Base-by-base conservation (phyloP, 2,888 invertebrate genomes). In the Gymnocheta viridis region DNA sequence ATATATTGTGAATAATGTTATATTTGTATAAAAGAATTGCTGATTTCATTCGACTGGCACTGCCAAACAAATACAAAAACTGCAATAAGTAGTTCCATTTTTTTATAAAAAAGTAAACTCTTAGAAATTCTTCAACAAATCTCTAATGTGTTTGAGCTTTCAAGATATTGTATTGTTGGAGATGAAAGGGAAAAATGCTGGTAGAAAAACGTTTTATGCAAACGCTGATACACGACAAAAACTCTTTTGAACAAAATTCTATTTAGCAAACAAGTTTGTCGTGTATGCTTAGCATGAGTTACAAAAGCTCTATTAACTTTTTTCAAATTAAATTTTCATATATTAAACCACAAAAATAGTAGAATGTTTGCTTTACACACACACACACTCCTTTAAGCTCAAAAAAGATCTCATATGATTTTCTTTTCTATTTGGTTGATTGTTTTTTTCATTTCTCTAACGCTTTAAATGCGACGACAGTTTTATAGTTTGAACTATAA, bases 401-500 rank as follows among this genome's bases (percentile, higher is more conserved):
- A 32, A 54, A 12, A 27, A n/a, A 38, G 10, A 41, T 5, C 32
- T n/a, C 62, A 51, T 10, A 27, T 17, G 27, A 32, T 22, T 72
- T 38, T 27, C 17, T 51, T 70, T 79, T 58, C 19, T 47, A 7
- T 54, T 56, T 44, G n/a, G 10, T 3, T 32, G 9, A 12, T 41
- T 51, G 51, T 78, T 49, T 38, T n/a, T n/a, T n/a, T n/a, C n/a
- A n/a, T n/a, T n/a, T 27, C 17, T 22, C 17, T 22, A 49, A 66
- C 58, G 35, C 44, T 73, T 81, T 56, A 60, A 84, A 64, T 77
- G 81, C 76, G 73, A 78, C 73, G 84, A 84, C 84, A 81, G 81
- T 78, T 84, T 84, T 84, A 84, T 81, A 73, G 84, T 81, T 81
- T 67, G 10, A 81, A 78, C 77, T 51, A 81, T 84, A 84, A 84